Base-by-base conservation (phyloP, 2,888 invertebrate species). In the Anticlea derivata region DNA sequence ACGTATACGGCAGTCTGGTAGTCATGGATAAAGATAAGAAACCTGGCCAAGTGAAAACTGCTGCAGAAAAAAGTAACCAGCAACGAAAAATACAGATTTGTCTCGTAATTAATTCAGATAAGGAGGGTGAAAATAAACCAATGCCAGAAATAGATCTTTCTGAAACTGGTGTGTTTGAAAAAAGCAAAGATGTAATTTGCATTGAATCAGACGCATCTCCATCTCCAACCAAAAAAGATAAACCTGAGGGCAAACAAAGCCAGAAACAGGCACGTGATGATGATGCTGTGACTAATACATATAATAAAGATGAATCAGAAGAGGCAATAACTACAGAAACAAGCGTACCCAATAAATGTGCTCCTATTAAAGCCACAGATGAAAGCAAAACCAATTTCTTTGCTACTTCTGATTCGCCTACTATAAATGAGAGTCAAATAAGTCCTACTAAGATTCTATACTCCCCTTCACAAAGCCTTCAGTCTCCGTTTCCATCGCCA, bases 1-100 rank as follows among this genome's bases (percentile, higher is more conserved):
- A 75, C 53, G 75, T 90, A 38, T 90, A 88, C 53, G 84, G 86
- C 12, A 87, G 80, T 58, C 66, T 88, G 50, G 74, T 85, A 1
- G 66, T 83, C 11, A 60, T 75, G 5, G 79, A 81, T 39, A 70
- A 73, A 46, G 69, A 66, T 44, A 63, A 65, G 27, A 47, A 41
- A 20, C 57, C 58, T 24, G 29, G 44, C 23, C 45, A 48, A 12
- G 47, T 23, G n/a, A 68, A 73, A 58, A 52, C 58, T 29, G 10
- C 51, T 0, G 50, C 60, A 27, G 72, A 74, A 35, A 71, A 72
- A 51, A 68, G 73, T 39, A 69, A 68, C 11, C 59, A 63, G 47
- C 66, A 73, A 12, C 73, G 81, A 4, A 85, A 86, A 75, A 83
- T 84, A 59, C 79, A 86, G 70, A 83, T 85, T 50, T 78, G 80